Conservation (phyloP, 2,888 invertebrate species). For the Julus scandinavius region DNA sequence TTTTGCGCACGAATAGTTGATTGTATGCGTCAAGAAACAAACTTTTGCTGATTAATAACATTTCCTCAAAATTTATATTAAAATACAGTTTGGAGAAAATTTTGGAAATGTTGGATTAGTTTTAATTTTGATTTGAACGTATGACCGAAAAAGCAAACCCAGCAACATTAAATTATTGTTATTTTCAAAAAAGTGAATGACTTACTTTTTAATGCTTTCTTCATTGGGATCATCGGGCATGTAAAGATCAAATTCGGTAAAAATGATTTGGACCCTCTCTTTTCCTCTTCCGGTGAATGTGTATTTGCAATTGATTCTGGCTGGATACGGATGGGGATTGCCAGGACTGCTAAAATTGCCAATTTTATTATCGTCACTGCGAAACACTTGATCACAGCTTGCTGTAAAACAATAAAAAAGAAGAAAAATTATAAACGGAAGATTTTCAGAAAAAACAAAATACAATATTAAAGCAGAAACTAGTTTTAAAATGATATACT, state of each 20-base stretch:
- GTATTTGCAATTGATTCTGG: conserved; percentile 84
- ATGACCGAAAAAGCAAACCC: not conserved
- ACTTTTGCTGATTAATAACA: no score
- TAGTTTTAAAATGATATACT: no score
- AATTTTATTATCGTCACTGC: conserved; percentile 81
- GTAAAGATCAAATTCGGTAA: conserved; percentile 84
- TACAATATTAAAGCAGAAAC: no score
- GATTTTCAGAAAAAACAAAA: no score
- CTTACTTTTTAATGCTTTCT: conserved; percentile 58
- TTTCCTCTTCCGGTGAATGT: conserved; percentile 88
- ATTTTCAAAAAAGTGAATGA: not conserved
- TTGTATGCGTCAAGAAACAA: no score
- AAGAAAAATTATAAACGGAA: not conserved
- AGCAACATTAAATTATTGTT: not conserved
- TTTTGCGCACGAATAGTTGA: no score
- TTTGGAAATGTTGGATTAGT: not conserved
- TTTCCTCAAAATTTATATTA: no score
- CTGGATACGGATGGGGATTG: conserved; percentile 84
- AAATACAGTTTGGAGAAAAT: not conserved
- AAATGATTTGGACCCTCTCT: conserved; percentile 85
- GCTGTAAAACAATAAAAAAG: conserved; percentile 46
- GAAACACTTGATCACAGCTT: conserved; percentile 79
- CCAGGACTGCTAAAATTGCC: conserved; percentile 87
- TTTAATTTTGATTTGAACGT: not conserved
- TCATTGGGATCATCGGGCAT: conserved; percentile 64